phyloP scores from a whole-genome alignment of 2,797 vertebrate genomes.

The Microctenopoma stevenorrisi region DNA sequence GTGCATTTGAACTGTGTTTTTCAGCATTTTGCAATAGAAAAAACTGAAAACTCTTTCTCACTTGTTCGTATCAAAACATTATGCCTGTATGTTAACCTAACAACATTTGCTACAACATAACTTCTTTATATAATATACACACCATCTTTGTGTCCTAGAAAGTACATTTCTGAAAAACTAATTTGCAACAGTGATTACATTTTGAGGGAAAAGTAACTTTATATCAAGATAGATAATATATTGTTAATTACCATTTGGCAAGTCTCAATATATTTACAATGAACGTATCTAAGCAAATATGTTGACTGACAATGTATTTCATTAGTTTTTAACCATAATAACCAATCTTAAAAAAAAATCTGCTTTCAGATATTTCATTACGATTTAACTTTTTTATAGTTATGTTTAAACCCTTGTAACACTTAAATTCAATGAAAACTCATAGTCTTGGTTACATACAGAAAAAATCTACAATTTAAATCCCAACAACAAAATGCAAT shows the following conservation, averaged over 20 bases:
- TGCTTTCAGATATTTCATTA: not conserved
- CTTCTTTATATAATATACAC: not conserved
- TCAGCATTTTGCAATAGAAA: not conserved
- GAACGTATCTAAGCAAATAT: not conserved
- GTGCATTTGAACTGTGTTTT: not conserved
- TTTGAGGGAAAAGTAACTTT: not conserved
- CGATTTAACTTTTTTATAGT: not conserved
- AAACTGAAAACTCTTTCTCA: not conserved
- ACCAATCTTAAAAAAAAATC: not conserved
- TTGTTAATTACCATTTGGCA: not conserved
- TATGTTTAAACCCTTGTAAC: too few species aligned
- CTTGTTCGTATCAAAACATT: not conserved
- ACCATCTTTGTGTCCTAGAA: not conserved
- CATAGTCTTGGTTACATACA: not conserved
- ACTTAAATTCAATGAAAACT: not conserved
- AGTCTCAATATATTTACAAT: not conserved
- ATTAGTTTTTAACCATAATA: not conserved
- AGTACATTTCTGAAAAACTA: not conserved
- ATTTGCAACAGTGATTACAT: not conserved
- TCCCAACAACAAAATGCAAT: too few species aligned
- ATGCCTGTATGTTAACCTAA: not conserved
- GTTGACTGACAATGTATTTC: not conserved
- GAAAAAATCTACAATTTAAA: not conserved
- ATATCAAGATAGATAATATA: not conserved
- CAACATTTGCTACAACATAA: not conserved